Evolutionary conservation across 2,888 invertebrate genomes (phyloP).

Genomic region (Cremastobaeus sp.): DNA sequence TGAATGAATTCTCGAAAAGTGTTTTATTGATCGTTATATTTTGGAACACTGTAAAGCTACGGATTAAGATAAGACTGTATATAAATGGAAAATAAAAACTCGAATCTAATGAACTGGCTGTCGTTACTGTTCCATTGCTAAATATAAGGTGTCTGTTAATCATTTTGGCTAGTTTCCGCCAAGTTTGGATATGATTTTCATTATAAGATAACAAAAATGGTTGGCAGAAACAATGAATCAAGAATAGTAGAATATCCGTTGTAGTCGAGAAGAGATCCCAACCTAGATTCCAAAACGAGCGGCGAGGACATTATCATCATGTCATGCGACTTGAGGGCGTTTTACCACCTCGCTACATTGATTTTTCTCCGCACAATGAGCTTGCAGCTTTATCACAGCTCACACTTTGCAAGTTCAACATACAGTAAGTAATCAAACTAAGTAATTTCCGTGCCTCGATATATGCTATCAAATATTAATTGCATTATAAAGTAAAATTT

Average conservation of each 20-base stretch:
- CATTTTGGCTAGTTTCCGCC: no score
- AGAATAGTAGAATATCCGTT: slow-evolving; percentile 26
- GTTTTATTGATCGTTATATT: slow-evolving; percentile 13
- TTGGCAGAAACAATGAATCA: slow-evolving; percentile 5
- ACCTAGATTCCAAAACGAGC: slow-evolving; percentile 50
- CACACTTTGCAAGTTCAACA: slow-evolving; percentile 46
- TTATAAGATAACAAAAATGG: no score
- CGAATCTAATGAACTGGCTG: slow-evolving; percentile 1
- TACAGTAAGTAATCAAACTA: slow-evolving; percentile 35
- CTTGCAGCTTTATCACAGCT: slow-evolving; percentile 32
- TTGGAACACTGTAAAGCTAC: slow-evolving; percentile 14
- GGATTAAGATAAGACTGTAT: slow-evolving; percentile 32
- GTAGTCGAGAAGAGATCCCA: slow-evolving; percentile 47
- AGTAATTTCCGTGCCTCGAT: slow-evolving; percentile 6
- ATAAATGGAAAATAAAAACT: slow-evolving; percentile 41
- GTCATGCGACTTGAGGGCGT: slow-evolving; percentile 58
- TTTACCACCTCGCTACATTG: slow-evolving; percentile 63
- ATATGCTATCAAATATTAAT: slow-evolving; percentile 13
- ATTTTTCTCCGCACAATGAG: slow-evolving; percentile 67
- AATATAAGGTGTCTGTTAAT: no score
- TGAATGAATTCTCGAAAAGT: not conserved
- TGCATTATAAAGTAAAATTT: no score
- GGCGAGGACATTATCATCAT: slow-evolving; percentile 51
- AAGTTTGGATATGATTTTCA: no score
- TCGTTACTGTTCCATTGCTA: not conserved